phyloP scores from a whole-genome alignment of 2,113 vertebrate species.

The Nestor notabilis region DNA sequence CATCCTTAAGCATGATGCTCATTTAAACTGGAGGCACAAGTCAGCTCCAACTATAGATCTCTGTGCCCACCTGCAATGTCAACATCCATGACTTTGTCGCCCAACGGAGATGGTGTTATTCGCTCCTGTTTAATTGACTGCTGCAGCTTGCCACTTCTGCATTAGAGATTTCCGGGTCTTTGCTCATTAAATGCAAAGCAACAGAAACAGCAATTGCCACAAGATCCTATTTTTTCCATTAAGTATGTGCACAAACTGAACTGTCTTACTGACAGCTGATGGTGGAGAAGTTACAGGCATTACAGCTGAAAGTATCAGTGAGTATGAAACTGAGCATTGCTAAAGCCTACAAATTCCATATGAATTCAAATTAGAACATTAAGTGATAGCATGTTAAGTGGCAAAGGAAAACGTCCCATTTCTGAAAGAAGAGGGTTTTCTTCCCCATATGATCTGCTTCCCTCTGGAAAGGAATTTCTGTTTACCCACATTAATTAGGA shows the following conservation, averaged over 20 bases:
- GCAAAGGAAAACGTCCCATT: not conserved
- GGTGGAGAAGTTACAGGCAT: not conserved
- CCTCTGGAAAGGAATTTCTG: not conserved
- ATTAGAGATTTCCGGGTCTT: not conserved
- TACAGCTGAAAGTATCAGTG: not conserved
- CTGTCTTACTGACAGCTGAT: not conserved
- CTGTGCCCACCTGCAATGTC: not conserved
- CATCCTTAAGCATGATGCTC: not conserved
- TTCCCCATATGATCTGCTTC: not conserved
- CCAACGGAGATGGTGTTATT: not conserved
- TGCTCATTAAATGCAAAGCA: not conserved
- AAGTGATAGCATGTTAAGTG: not conserved
- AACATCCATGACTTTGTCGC: not conserved
- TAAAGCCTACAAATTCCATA: not conserved
- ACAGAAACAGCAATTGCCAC: not conserved
- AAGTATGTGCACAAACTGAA: not conserved
- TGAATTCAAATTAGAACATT: not conserved
- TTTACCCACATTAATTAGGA: not conserved
- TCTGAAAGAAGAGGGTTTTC: not conserved
- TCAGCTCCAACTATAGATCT: not conserved
- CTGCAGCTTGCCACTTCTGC: not conserved
- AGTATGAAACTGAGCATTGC: not conserved
- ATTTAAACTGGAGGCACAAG: not conserved
- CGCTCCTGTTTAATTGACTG: not conserved
- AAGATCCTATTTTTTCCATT: not conserved